phyloP scores from a whole-genome alignment of 1,140 invertebrate genomes.

The Hesperophylax magnus region DNA sequence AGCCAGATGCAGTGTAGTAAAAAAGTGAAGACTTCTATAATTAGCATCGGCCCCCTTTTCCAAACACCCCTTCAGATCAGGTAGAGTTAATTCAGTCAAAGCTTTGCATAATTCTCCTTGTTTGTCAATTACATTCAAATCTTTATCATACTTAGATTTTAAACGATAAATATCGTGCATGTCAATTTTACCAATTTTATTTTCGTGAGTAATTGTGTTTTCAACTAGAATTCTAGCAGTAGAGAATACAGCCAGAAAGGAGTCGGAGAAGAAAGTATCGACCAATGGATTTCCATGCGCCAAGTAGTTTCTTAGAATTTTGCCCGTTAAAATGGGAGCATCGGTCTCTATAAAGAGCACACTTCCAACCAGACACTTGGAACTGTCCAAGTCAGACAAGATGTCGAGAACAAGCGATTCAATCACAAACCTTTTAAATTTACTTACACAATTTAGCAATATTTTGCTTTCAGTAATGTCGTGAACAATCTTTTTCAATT shows the following conservation, averaged over 20 bases:
- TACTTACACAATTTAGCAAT: neutral
- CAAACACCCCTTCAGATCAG: neutral
- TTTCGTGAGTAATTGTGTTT: neutral
- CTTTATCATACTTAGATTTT: neutral
- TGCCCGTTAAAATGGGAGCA: neutral
- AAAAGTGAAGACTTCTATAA: neutral
- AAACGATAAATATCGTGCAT: neutral
- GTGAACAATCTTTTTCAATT: too few species aligned
- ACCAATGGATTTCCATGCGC: neutral
- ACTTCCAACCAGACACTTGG: neutral
- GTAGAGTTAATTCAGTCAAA: neutral
- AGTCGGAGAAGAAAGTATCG: neutral
- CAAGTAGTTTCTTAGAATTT: slow-evolving; percentile 10
- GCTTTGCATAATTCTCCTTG: neutral
- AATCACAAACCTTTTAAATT: neutral
- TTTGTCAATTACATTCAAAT: neutral
- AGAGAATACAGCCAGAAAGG: neutral
- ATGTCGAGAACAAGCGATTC: slow-evolving; percentile 5
- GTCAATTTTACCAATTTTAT: slow-evolving; percentile 1
- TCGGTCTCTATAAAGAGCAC: neutral
- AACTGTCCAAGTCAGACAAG: slow-evolving; percentile 2
- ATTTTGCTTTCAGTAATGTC: neutral
- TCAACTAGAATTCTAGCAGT: neutral
- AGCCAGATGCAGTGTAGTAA: neutral
- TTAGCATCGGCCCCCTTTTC: neutral